Conservation (phyloP, 2,113 vertebrate species). For the Phoenicopterus ruber region DNA sequence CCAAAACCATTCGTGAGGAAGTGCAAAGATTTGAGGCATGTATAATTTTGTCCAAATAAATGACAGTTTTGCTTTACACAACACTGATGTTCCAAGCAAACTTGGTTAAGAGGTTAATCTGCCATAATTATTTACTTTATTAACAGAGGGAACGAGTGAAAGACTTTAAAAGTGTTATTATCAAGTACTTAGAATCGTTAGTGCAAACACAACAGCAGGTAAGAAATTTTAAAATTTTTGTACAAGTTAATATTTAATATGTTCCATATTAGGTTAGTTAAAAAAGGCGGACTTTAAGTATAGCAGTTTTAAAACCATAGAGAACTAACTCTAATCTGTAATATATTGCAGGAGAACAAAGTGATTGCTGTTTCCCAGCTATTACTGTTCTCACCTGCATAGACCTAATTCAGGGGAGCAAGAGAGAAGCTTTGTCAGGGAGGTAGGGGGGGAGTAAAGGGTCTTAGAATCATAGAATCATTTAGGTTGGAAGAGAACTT, state of each 20-base stretch:
- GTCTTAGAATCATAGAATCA: no score
- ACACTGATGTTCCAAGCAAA: neutral
- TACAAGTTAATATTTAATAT: neutral
- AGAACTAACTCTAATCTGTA: neutral
- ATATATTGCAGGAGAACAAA: neutral
- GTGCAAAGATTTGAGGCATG: slow-evolving; percentile 89
- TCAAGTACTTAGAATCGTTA: slow-evolving; percentile 92
- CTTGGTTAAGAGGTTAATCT: neutral
- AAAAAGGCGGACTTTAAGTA: neutral
- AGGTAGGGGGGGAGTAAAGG: neutral
- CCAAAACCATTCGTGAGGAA: slow-evolving; percentile 92
- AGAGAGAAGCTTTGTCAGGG: neutral
- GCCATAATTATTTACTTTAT: neutral
- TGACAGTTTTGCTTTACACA: neutral
- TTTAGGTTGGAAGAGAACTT: no score
- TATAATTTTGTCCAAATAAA: neutral
- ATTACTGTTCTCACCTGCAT: neutral
- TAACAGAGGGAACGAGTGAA: slow-evolving; percentile 88
- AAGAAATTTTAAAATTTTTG: neutral
- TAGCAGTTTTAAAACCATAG: neutral
- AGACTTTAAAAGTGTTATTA: slow-evolving; percentile 90
- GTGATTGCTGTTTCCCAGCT: neutral
- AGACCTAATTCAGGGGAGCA: neutral
- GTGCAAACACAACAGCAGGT: slow-evolving; percentile 94
- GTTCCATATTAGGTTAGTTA: neutral